Percentiles rank a stretch among this genome's conserved stretches.
Conservation (phyloP, 2,797 vertebrate genomes). For the Bucorvus abyssinicus region DNA sequence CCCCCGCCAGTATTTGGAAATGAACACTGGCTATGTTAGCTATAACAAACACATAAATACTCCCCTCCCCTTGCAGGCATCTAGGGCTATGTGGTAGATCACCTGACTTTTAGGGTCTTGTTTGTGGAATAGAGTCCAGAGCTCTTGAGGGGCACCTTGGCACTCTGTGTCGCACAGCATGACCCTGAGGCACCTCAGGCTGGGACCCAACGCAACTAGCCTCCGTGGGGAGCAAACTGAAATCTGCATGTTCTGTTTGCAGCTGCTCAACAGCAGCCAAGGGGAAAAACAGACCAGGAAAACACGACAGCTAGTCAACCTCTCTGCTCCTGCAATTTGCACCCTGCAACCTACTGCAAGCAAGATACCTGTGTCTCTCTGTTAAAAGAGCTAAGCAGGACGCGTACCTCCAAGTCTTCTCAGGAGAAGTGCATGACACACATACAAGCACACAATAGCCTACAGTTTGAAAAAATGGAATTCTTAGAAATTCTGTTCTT, state of each 20-base stretch:
- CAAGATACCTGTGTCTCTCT: background rate
- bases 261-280: background rate
- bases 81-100: background rate
- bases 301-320: background rate
- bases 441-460: background rate
- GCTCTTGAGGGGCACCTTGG: background rate
- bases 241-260: background rate
- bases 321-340: background rate
- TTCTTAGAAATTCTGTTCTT: background rate
- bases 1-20: background rate
- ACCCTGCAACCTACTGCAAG: background rate
- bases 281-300: background rate
- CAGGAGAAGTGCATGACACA: fast-evolving
- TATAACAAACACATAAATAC: background rate
- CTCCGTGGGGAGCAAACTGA: background rate
- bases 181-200: background rate
- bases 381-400: background rate
- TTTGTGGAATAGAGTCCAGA: background rate
- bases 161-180: background rate
- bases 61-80: background rate
- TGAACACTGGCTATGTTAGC: background rate
- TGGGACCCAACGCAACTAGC: background rate
- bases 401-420: fast-evolving
- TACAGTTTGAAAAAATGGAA: background rate
- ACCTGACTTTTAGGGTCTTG: background rate